Conservation (phyloP, 1,140 invertebrate genomes). For the Harlomillsia oculata region DNA sequence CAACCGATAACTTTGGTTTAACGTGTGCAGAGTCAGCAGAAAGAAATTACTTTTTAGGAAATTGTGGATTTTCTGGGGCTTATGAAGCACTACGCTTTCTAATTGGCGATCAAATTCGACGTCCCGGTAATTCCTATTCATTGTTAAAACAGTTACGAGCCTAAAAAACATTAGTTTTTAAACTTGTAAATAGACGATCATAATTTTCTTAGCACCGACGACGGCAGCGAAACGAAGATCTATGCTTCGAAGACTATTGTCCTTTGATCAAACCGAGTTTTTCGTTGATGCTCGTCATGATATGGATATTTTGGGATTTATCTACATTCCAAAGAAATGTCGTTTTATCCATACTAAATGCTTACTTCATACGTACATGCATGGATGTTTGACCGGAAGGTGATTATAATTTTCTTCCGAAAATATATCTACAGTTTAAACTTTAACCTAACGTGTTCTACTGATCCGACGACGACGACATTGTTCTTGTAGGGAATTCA, state of each 20-base stretch:
- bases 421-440: background rate
- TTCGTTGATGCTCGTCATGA: background rate
- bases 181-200: background rate
- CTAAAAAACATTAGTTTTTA: background rate
- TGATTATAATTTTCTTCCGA: background rate
- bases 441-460: too few species aligned
- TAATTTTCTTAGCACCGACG: background rate
- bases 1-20: background rate
- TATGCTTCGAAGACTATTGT: background rate
- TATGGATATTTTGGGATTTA: slow-evolving; percentile 2
- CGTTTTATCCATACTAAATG: background rate
- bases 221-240: background rate
- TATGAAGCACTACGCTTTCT: slow-evolving; percentile 9
- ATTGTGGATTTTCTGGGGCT: slow-evolving; percentile 23
- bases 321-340: slow-evolving; percentile 3
- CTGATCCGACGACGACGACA: too few species aligned
- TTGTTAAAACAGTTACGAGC: background rate
- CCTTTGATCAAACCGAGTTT: slow-evolving; percentile 7
- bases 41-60: slow-evolving; percentile 4
- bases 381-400: slow-evolving; percentile 30
- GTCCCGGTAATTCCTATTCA: background rate
- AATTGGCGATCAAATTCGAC: background rate
- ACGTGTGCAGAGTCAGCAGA: background rate
- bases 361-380: slow-evolving; percentile 20
- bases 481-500: slow-evolving; percentile 25